phyloP scores from a whole-genome alignment of 1,140 invertebrate species.

The Mizuhopecten yessoensis region DNA sequence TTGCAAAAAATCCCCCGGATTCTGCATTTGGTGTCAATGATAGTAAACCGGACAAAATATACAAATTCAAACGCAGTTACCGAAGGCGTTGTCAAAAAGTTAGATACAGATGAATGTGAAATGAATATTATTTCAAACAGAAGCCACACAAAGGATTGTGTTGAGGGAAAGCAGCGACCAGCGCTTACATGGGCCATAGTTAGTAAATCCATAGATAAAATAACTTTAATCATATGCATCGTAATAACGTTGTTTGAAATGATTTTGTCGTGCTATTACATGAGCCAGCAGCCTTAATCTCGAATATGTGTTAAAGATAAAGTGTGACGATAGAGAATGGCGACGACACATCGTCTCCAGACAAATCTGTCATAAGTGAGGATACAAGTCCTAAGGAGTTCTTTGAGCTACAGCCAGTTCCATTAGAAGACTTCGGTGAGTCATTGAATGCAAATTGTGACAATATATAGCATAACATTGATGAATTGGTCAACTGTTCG shows the following conservation, averaged over 20 bases:
- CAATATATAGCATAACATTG: too few species aligned
- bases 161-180: background rate
- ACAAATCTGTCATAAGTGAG: too few species aligned
- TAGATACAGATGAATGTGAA: too few species aligned
- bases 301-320: too few species aligned
- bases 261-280: background rate
- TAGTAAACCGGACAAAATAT: background rate
- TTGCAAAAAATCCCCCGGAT: background rate
- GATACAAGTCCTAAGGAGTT: too few species aligned
- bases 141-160: background rate
- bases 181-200: background rate
- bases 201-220: background rate
- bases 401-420: too few species aligned
- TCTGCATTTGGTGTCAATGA: background rate
- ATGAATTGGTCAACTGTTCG: background rate
- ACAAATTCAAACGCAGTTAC: background rate
- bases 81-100: background rate
- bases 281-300: background rate
- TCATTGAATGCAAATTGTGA: too few species aligned
- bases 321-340: too few species aligned
- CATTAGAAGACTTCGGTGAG: too few species aligned
- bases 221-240: background rate
- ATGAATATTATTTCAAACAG: background rate
- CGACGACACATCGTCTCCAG: too few species aligned
- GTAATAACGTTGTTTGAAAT: background rate